phyloP scores from a whole-genome alignment of 2,113 vertebrate species.

The Taurulus bubalis region DNA sequence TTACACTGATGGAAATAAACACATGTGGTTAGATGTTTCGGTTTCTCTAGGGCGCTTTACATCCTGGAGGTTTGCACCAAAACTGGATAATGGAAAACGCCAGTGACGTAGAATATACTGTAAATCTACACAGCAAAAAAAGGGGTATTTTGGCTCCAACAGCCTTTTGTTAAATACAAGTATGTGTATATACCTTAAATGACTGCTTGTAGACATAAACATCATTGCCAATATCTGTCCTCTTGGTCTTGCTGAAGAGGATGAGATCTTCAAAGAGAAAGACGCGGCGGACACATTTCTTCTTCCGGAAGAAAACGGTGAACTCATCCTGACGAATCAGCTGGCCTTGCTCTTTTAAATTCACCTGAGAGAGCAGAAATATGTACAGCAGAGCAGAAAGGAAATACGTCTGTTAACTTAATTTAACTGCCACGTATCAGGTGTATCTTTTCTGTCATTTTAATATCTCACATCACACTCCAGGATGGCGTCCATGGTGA shows the following conservation, averaged over 20 bases:
- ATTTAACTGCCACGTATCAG: neutral
- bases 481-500: constrained; percentile 86
- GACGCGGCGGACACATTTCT: constrained; percentile 82
- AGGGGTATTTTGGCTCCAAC: neutral
- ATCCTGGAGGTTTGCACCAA: neutral
- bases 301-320: constrained; percentile 82
- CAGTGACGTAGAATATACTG: neutral
- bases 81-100: neutral
- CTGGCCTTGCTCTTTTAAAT: constrained; percentile 85
- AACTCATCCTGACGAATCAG: constrained; percentile 86
- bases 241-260: constrained; percentile 87
- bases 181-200: constrained; percentile 81
- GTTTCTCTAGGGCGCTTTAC: neutral
- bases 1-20: neutral
- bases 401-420: neutral
- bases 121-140: neutral
- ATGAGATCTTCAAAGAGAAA: constrained; percentile 86
- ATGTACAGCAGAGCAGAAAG: neutral
- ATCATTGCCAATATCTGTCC: constrained; percentile 82
- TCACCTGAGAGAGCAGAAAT: constrained; percentile 72
- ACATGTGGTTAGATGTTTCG: neutral
- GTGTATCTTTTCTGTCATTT: neutral
- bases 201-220: constrained; percentile 87
- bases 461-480: constrained; percentile 84
- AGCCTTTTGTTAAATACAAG: neutral